Evolutionary conservation across 2,113 vertebrate genomes (phyloP).

Genomic region (Cephalophus harveyi): DNA sequence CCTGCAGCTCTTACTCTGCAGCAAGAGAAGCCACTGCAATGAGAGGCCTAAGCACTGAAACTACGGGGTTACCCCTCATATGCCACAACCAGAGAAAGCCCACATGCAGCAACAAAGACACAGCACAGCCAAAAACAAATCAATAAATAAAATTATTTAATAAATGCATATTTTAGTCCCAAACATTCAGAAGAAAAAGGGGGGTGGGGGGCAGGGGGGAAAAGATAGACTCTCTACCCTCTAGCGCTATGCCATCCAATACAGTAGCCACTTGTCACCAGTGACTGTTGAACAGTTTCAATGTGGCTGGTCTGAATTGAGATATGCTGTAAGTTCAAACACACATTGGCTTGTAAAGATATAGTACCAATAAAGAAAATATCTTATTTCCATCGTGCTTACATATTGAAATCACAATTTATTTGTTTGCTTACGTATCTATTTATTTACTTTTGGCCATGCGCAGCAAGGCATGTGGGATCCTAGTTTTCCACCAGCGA

Average conservation of each 20-base stretch:
- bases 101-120: background rate
- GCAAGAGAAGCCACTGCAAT: background rate
- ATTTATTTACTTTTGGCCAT: background rate
- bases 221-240: background rate
- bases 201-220: background rate
- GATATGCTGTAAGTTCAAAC: background rate
- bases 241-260: too few relatives aligned
- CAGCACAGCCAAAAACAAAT: background rate
- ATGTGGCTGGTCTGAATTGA: background rate
- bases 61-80: background rate
- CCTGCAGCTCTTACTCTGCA: background rate
- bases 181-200: background rate
- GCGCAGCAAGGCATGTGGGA: background rate
- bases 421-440: background rate
- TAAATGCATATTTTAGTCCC: background rate
- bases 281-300: too few relatives aligned
- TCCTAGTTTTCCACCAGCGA: background rate
- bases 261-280: background rate
- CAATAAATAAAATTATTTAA: background rate
- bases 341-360: background rate
- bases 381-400: background rate
- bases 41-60: background rate
- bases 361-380: background rate
- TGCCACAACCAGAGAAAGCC: background rate
- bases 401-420: background rate